Evolutionary conservation across 2,797 vertebrate species (phyloP), one percentile per base, ranked within the genome.

Genomic region (Arctocebus calabarensis): DNA sequence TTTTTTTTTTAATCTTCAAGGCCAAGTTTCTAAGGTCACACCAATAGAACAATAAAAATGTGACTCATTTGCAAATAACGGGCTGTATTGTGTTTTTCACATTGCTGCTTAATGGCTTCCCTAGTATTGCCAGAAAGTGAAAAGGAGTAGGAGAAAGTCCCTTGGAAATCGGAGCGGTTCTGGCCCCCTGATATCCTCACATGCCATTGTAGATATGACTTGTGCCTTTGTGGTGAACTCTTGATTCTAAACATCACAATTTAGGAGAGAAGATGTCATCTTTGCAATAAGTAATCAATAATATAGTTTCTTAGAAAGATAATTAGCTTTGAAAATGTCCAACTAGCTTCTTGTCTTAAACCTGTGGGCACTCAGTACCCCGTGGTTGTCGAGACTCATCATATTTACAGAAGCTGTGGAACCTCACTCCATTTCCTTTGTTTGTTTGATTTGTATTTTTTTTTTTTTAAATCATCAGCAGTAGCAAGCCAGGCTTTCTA

Each of bases 11-110:
- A 88, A 94, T 73, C 86, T 93, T 97, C 92, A 97, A 97, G 96
- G 97, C 94, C 92, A 78, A 92, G 75, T 92, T 96, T 93, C 95
- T 95, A 68, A 97, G 97, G 96, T 97, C 97, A 96, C 84, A 88
- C 43, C 91, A 94, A 74, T 19, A 94, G 87, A 88, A 89, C 84
- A 90, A 90, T 81, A 93, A 96, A 96, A 96, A 93, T 87, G 34
- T 87, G 82, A 94, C 84, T 94, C 87, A 92, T 96, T 96, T 97
- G 94, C 95, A 97, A 97, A 88, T 91, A 96, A 43, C 22, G 0
- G n/a, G 66, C 43, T 71, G 40, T 57, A 55, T 45, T 94, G 95
- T 91, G 70, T 34, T 84, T 88, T 94, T 70, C 64, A 16, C 43
- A 19, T 88, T 61, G 59, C 86, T 90, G 73, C 62, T 75, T 73